Evolutionary conservation across 64 coral and sea anemone genomes (phyloP).

Genomic region (Hydrozoanthus tunicans): DNA sequence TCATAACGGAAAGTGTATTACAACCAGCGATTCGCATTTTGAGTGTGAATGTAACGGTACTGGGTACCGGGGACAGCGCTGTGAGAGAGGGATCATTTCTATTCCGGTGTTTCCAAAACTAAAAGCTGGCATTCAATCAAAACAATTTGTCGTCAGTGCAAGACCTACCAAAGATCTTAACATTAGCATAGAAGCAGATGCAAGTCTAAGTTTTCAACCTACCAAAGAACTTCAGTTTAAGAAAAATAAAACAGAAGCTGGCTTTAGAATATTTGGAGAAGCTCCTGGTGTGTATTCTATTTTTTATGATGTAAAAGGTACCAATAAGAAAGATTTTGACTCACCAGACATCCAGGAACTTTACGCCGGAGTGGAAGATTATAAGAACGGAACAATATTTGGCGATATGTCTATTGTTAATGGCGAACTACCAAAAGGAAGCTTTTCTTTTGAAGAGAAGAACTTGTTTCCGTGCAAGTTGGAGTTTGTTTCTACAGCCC

Average conservation of each 20-base stretch:
- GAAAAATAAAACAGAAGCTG: not conserved
- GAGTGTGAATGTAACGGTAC: not conserved
- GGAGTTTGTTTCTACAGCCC: not conserved
- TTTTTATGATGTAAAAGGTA: slow-evolving; percentile 13
- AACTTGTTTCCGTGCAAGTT: not conserved
- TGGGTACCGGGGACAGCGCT: not conserved
- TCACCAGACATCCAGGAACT: not conserved
- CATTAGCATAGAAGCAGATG: not conserved
- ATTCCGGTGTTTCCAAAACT: slow-evolving; percentile 20
- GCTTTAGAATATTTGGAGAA: not conserved
- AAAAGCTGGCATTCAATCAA: slow-evolving; percentile 3
- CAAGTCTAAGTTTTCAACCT: not conserved
- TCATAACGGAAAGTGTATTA: not conserved
- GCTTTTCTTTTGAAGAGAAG: not conserved
- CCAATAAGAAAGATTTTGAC: slow-evolving; percentile 28
- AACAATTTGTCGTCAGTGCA: not conserved
- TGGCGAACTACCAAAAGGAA: not conserved
- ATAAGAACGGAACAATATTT: not conserved
- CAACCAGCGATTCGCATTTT: not conserved
- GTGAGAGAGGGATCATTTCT: slow-evolving; percentile 19
- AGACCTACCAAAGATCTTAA: slow-evolving; percentile 26
- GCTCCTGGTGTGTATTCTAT: slow-evolving; percentile 23
- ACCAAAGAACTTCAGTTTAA: not conserved
- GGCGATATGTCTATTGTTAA: not conserved
- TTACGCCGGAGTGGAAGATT: not conserved